Evolutionary conservation across 2,888 invertebrate genomes (phyloP).

Genomic region (Willowsia nigromaculata): DNA sequence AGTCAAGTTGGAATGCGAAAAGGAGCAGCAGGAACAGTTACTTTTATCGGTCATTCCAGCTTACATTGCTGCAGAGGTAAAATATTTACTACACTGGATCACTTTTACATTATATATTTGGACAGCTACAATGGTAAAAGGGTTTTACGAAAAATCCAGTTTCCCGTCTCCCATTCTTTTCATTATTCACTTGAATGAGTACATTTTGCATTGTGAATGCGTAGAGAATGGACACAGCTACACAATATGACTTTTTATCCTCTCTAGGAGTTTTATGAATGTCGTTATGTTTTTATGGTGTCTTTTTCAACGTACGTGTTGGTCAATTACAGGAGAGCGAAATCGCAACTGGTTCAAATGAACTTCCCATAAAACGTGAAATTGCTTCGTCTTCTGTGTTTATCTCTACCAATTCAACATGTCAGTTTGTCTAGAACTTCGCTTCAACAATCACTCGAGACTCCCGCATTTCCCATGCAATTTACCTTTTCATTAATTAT

Average conservation of each 20-base stretch:
- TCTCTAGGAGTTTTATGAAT: constrained; percentile 19
- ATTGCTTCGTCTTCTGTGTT: neutral
- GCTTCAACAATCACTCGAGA: too few species aligned
- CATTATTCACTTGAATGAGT: neutral
- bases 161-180: neutral
- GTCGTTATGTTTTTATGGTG: neutral
- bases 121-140: neutral
- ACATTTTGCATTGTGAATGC: neutral
- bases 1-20: constrained; percentile 94
- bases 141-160: neutral
- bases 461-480: neutral
- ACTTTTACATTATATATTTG: neutral
- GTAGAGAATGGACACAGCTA: neutral
- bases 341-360: neutral
- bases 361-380: neutral
- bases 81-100: neutral
- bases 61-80: constrained; percentile 95
- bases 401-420: neutral
- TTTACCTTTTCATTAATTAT: constrained; percentile 10
- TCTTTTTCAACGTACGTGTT: neutral
- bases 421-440: neutral
- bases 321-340: neutral
- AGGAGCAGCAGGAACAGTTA: constrained; percentile 95
- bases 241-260: neutral
- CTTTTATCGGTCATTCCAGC: constrained; percentile 96